Conservation (phyloP, 1,140 invertebrate species). For the Nephila pilipes region DNA sequence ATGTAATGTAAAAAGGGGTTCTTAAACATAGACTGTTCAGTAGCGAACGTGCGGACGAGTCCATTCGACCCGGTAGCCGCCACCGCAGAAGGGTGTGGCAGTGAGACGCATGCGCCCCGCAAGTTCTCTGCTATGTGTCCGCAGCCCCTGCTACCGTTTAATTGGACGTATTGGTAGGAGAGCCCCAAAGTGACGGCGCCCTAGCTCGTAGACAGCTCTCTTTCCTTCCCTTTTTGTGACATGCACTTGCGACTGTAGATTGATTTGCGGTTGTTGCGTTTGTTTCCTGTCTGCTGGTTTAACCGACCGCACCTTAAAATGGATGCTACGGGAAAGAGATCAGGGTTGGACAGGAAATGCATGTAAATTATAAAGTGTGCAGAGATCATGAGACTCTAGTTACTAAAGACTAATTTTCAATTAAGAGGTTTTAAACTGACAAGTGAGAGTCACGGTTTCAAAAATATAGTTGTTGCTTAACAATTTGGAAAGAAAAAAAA, state of each 20-base stretch:
- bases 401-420: too few relatives aligned
- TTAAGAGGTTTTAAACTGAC: too few relatives aligned
- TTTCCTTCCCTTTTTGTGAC: neutral
- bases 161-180: slow-evolving; percentile 37
- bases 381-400: too few relatives aligned
- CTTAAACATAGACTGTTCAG: too few relatives aligned
- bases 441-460: too few relatives aligned
- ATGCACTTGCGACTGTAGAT: neutral
- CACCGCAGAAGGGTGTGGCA: slow-evolving; percentile 74
- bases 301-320: neutral
- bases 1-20: too few relatives aligned
- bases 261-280: too few relatives aligned
- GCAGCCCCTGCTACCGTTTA: slow-evolving; percentile 61
- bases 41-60: neutral
- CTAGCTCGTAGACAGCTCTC: neutral
- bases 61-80: slow-evolving; percentile 34
- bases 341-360: too few relatives aligned
- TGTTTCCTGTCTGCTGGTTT: neutral
- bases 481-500: too few relatives aligned
- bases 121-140: neutral
- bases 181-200: neutral
- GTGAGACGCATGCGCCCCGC: slow-evolving; percentile 50
- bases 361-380: too few relatives aligned
- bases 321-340: neutral
- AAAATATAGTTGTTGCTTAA: too few relatives aligned